Conservation (phyloP, 2,888 invertebrate genomes). For the Drosophila merina region DNA sequence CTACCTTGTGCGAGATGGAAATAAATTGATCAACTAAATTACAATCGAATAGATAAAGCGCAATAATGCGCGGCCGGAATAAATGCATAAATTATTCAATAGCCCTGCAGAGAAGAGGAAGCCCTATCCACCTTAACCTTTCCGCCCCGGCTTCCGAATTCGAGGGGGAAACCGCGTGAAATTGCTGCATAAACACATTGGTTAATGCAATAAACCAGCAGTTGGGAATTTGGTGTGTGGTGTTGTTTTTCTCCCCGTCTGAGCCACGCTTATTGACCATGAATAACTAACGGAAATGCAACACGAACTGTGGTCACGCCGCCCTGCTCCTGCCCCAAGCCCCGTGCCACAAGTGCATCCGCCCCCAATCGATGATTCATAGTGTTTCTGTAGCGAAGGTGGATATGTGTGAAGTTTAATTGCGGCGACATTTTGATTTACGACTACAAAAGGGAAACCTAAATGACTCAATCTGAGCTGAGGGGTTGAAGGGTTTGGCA, state of each 20-base stretch:
- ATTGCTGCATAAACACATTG: constrained; percentile 63
- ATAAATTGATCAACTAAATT: constrained; percentile 71
- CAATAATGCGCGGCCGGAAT: constrained; percentile 51
- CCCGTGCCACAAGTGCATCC: background rate
- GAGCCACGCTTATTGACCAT: constrained; percentile 59
- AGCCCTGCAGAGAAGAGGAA: constrained; percentile 33
- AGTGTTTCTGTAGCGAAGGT: constrained; percentile 2
- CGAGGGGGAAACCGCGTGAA: constrained; percentile 41
- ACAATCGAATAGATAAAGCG: constrained; percentile 60
- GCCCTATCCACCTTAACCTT: constrained; percentile 8
- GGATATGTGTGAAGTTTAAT: constrained; percentile 44
- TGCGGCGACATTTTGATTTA: constrained; percentile 62
- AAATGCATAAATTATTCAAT: constrained; percentile 54
- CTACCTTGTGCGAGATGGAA: constrained; percentile 47
- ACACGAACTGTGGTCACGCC: constrained; percentile 50
- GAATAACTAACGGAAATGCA: constrained; percentile 72
- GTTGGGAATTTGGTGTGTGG: background rate
- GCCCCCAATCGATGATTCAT: constrained; percentile 56
- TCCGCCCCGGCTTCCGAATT: constrained; percentile 23
- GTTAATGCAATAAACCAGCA: constrained; percentile 33
- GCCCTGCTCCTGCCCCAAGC: constrained; percentile 21
- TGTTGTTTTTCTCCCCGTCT: constrained; percentile 25
- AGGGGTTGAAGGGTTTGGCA: background rate
- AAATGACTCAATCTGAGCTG: constrained; percentile 24
- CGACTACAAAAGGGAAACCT: constrained; percentile 42